Evolutionary conservation across 2,113 vertebrate species (phyloP), one percentile per base, ranked within the genome.

Genomic region (Phrynosoma blainvillii): DNA sequence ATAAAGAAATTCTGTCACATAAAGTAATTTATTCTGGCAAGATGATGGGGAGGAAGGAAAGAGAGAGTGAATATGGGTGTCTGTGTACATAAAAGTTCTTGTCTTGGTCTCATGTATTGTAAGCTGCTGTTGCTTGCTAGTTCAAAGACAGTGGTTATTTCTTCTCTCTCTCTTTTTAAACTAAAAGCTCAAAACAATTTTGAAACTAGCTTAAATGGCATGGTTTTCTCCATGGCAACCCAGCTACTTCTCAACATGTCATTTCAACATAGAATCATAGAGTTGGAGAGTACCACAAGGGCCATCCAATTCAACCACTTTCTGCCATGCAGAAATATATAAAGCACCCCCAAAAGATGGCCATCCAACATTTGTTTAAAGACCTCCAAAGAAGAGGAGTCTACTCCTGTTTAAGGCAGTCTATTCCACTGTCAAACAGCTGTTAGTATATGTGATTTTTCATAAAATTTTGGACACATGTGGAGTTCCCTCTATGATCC

Each of bases 11-110:
- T 21, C 21, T 0, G 0, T 12, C 62, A 42, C 1, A 25, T 66
- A 84, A 89, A 73, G 78, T 54, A 62, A 93, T 93, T 94, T 88
- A 40, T 86, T 94, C 89, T 75, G 90, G 85, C 68, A 84, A 36
- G 54, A 42, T 84, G 73, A 89, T 91, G 89, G 80, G 62, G 21
- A 30, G 32, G 70, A 40, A 21, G 25, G 59, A 25, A 40, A 14
- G 66, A 54, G 85, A 91, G 82, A 92, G 89, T 2, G 8, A 88
- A 12, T 2, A 52, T 25, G 3, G 16, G 5, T 30, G 52, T 13
- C 82, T 71, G 13, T 83, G 25, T 59, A n/a, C 8, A 90, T 4
- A 84, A 42, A 47, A 13, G 81, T 36, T 21, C 8, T 65, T 5
- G 47, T 18, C 32, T 85, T 11, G 13, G 1, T 56, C 52, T 80